phyloP scores from a whole-genome alignment of 1,140 invertebrate genomes.

The Micrasema longulum region DNA sequence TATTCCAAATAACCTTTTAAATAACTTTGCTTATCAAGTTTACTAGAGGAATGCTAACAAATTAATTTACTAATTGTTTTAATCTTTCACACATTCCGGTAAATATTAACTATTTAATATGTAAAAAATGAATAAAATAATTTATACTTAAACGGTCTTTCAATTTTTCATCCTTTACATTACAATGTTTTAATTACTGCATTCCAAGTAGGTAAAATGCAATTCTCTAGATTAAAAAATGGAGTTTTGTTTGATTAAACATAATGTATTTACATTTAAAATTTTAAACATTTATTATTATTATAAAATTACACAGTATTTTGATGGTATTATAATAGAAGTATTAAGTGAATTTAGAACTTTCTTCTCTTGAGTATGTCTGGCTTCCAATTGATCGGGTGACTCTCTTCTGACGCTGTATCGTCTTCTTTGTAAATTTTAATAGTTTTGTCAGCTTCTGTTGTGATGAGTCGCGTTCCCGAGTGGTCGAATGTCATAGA shows the following conservation, averaged over 20 bases:
- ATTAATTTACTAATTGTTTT: constrained; percentile 29
- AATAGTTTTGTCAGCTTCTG: constrained; percentile 99
- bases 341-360: constrained; percentile 74
- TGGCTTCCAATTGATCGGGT: constrained; percentile 97
- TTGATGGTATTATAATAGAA: neutral
- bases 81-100: constrained; percentile 31
- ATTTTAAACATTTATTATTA: too few relatives aligned
- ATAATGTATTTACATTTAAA: too few relatives aligned
- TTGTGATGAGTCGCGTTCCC: constrained; percentile 92
- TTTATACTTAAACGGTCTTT: neutral
- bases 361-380: constrained; percentile 91
- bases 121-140: constrained; percentile 30
- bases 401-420: constrained; percentile 92
- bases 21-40: neutral
- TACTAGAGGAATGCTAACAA: constrained; percentile 20
- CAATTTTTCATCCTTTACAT: too few relatives aligned
- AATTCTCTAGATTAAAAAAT: too few relatives aligned
- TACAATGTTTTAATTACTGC: too few relatives aligned
- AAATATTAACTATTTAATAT: constrained; percentile 29
- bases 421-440: constrained; percentile 99
- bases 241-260: too few relatives aligned
- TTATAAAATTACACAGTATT: constrained; percentile 75
- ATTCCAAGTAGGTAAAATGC: too few relatives aligned
- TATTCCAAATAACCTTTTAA: constrained; percentile 16
- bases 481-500: constrained; percentile 95